Percentiles rank a stretch among this genome's conserved stretches.
phyloP scores from a whole-genome alignment of 2,797 vertebrate genomes.

The Artibeus jamaicensis region DNA sequence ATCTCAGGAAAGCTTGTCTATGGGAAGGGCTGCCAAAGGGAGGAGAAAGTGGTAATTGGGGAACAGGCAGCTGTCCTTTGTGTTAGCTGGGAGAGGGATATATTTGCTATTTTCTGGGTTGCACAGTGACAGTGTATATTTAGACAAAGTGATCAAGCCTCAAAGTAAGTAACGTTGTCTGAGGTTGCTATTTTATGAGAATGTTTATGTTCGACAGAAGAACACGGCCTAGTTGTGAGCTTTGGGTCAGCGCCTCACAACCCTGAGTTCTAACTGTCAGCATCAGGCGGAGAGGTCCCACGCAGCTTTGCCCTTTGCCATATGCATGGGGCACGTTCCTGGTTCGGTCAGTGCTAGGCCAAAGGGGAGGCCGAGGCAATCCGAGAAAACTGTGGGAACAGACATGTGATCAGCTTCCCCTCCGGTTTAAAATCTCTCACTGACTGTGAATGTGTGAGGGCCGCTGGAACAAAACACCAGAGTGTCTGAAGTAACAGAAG shows the following conservation, averaged over 20 bases:
- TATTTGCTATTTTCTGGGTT: neutral
- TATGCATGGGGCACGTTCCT: neutral
- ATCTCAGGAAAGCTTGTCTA: neutral
- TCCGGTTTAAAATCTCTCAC: neutral
- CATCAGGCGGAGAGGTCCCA: neutral
- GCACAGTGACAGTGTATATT: neutral
- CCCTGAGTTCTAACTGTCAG: neutral
- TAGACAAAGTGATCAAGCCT: neutral
- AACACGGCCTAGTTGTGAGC: neutral
- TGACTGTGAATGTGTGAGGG: neutral
- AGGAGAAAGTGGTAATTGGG: neutral
- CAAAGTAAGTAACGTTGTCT: neutral
- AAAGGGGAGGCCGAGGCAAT: neutral
- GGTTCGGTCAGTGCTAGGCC: neutral
- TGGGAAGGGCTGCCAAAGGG: neutral
- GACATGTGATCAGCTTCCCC: neutral
- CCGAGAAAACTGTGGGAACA: neutral
- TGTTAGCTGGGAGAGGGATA: neutral
- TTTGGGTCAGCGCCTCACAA: neutral
- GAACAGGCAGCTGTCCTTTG: neutral
- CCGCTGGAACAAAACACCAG: neutral
- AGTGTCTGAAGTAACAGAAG: neutral
- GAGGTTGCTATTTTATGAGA: neutral
- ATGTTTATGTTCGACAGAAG: neutral
- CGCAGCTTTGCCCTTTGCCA: neutral